Evolutionary conservation across 2,113 vertebrate genomes (phyloP).

Genomic region (Plestiodon gilberti): DNA sequence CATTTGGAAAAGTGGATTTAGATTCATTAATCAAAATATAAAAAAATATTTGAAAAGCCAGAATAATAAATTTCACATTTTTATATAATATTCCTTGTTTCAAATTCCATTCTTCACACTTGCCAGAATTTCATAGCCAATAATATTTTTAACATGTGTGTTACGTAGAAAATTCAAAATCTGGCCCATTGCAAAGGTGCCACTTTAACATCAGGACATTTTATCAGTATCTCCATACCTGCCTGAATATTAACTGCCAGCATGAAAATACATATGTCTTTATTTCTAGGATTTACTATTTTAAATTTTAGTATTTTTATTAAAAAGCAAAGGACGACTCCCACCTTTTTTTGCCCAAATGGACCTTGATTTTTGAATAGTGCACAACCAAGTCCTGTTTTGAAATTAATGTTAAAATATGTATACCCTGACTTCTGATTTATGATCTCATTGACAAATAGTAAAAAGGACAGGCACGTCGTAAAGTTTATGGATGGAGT

Average conservation of each 20-base stretch:
- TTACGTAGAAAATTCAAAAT: constrained; percentile 1
- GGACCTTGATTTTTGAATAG: constrained; percentile 21
- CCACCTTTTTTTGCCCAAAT: constrained; percentile 13
- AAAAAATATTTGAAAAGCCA: background rate
- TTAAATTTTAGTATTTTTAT: constrained; percentile 30
- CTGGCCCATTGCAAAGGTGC: background rate
- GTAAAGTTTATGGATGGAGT: constrained; percentile 67
- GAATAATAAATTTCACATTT: background rate
- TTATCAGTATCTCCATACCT: constrained; percentile 1
- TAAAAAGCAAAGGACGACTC: background rate
- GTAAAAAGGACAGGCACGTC: constrained; percentile 59
- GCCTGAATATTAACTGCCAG: constrained; percentile 31
- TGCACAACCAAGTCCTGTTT: constrained; percentile 20
- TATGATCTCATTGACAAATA: constrained; percentile 59
- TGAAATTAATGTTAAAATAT: constrained; percentile 63
- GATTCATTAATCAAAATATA: constrained; percentile 18
- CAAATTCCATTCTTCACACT: background rate
- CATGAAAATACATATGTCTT: background rate
- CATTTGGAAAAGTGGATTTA: constrained; percentile 33
- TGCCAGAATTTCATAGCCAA: background rate
- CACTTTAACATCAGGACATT: background rate
- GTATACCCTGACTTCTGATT: constrained; percentile 61
- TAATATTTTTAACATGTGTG: background rate
- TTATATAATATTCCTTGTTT: background rate
- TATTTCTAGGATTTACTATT: constrained; percentile 19